phyloP scores from a whole-genome alignment of 2,888 invertebrate species.

The Amphimallon solstitiale region DNA sequence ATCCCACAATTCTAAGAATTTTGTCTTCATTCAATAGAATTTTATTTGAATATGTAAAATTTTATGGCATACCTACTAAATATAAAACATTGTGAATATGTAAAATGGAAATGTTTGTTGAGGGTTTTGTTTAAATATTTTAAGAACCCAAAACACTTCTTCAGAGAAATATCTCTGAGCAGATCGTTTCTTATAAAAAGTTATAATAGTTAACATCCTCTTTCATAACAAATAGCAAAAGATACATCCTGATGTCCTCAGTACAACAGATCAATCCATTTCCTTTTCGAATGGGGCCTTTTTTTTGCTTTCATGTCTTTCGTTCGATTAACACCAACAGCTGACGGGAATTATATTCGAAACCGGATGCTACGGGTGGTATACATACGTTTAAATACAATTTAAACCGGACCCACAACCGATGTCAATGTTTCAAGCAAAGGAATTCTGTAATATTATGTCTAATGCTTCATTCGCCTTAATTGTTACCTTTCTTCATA shows the following conservation, averaged over 20 bases:
- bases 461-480: too few species aligned
- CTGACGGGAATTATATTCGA: background rate
- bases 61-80: too few species aligned
- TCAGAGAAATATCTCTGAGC: background rate
- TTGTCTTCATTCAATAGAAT: too few species aligned
- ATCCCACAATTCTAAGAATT: too few species aligned
- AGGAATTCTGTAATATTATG: background rate
- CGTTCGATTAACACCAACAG: background rate
- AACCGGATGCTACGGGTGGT: conserved; percentile 1
- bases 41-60: too few species aligned
- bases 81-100: too few species aligned
- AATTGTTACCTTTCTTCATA: too few species aligned
- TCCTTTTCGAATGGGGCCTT: background rate
- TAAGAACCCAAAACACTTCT: background rate
- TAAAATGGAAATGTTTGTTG: too few species aligned
- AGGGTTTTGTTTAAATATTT: too few species aligned
- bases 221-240: background rate
- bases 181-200: background rate
- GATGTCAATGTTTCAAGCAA: background rate
- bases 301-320: background rate
- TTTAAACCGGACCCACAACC: background rate
- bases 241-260: background rate
- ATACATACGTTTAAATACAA: background rate
- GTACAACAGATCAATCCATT: background rate
- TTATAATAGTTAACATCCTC: conserved; percentile 1